These are phyloP conservation scores for Hypsibius dujardini DNA, from an alignment of 1,140 invertebrate genomes.

Conservation along the genomic window DNA sequence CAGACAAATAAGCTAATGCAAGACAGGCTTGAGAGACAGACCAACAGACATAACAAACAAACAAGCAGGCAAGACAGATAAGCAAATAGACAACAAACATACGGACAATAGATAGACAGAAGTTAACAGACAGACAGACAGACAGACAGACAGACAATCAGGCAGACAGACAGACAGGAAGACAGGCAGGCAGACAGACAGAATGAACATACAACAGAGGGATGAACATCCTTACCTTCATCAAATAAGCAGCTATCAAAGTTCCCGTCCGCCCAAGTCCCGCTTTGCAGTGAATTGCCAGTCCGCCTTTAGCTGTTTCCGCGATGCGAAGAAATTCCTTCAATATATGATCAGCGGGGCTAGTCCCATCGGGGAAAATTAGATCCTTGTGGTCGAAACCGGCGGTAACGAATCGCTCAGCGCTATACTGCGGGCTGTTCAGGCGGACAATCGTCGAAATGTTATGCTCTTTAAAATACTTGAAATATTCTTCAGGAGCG, in stretches of 20 bases:
- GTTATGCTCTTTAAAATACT: constrained; percentile 75
- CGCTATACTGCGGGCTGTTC: constrained; percentile 90
- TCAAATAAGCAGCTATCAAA: constrained; percentile 89
- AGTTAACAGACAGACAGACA: background rate
- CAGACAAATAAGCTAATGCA: too few relatives aligned
- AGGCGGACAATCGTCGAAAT: constrained; percentile 79
- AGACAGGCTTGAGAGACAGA: too few relatives aligned
- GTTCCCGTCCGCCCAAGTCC: constrained; percentile 90
- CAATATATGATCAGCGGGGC: constrained; percentile 74
- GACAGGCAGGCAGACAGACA: background rate
- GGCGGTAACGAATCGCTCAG: constrained; percentile 64
- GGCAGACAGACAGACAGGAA: too few relatives aligned
- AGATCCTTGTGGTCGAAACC: constrained; percentile 89
- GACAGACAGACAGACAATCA: too few relatives aligned
- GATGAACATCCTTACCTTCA: constrained; percentile 46
- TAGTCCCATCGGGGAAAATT: constrained; percentile 91
- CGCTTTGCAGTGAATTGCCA: constrained; percentile 99
- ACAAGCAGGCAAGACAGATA: too few relatives aligned
- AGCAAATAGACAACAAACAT: too few relatives aligned
- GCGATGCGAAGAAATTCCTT: constrained; percentile 70
- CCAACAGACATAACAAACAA: too few relatives aligned
- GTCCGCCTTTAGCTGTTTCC: constrained; percentile 67
- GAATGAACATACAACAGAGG: background rate
- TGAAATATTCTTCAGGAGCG: constrained; percentile 85
- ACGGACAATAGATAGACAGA: too few relatives aligned